These are phyloP conservation scores for Amphilophus citrinellus DNA, from an alignment of 2,113 vertebrate species.

Conservation along the genomic window DNA sequence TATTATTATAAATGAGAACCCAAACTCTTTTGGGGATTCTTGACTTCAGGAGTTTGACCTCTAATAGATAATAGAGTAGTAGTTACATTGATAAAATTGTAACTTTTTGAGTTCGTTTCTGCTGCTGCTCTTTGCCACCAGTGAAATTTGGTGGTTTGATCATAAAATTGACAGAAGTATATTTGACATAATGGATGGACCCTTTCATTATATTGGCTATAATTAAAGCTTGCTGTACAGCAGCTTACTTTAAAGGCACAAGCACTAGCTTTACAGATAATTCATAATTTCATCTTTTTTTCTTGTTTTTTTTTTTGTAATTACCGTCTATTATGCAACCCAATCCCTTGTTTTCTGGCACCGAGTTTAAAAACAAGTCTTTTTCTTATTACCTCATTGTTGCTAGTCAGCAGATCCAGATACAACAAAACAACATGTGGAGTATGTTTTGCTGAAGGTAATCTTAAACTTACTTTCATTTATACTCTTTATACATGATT, in stretches of 20 bases:
- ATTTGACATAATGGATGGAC: too few species aligned
- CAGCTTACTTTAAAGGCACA: not conserved
- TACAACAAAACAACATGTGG: slow-evolving; percentile 8
- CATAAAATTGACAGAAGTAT: not conserved
- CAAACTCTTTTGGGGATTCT: not conserved
- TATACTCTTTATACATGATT: not conserved
- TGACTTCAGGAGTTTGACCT: not conserved
- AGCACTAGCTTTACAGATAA: not conserved
- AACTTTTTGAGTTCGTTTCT: not conserved
- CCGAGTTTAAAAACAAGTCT: slow-evolving; percentile 41
- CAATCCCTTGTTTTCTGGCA: slow-evolving; percentile 12
- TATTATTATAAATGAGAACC: not conserved
- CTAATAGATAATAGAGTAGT: not conserved
- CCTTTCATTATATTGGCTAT: not conserved
- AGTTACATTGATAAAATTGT: not conserved
- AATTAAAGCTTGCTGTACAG: not conserved
- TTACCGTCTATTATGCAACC: not conserved
- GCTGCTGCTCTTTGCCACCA: not conserved
- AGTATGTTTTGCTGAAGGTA: slow-evolving; percentile 14
- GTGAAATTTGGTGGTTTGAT: not conserved
- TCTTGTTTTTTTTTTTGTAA: not conserved
- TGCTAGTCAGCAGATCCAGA: slow-evolving; percentile 43
- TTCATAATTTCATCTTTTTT: not conserved
- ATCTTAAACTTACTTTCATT: slow-evolving; percentile 15
- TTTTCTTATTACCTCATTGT: slow-evolving; percentile 44